Evolutionary conservation across 2,113 vertebrate species (phyloP), one percentile per base, ranked within the genome.

Genomic region (Zosterops japonicus): DNA sequence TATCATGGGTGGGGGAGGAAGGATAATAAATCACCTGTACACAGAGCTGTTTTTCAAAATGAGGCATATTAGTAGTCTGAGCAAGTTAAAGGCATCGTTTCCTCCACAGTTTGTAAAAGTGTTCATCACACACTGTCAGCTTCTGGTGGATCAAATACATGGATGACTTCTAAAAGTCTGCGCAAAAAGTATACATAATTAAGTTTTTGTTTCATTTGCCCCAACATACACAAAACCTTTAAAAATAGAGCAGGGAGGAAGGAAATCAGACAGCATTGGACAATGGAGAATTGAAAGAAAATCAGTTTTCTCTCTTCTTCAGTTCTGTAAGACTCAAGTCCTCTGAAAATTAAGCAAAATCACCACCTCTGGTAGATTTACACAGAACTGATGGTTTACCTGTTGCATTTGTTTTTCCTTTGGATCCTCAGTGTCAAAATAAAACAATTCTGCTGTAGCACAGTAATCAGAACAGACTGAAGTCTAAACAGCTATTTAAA

Each of bases 251-350:
- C 46, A 69, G 36, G 8, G 8, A 93, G 65, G 75, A 96, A 93
- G 85, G 88, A 93, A 93, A 91, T 76, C 55, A 81, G 69, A 63
- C 49, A 80, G 75, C 33, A 47, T 2, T n/a, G 35, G 64, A 86
- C 80, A 86, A 83, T 11, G 29, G 46, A 88, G 55, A 55, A 81
- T 5, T 78, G 57, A 52, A 83, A 83, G n/a, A 94, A 86, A 83
- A 83, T 6, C 25, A 33, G 39, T 67, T 46, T 49, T 89, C 44
- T 24, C 74, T 61, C 47, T 81, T 28, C 16, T 67, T 76, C 9
- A 74, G 31, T 46, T 78, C 55, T 71, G n/a, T 27, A 93, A 83
- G n/a, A 53, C n/a, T 64, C 3, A 11, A 25, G n/a, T 57, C 57
- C 61, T 69, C 53, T 14, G 23, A 56, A 91, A 85, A 79, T 6